These are phyloP conservation scores for Epizoanthus illoricatus DNA, from an alignment of 92 coral and sea anemone species.

Conservation along the genomic window DNA sequence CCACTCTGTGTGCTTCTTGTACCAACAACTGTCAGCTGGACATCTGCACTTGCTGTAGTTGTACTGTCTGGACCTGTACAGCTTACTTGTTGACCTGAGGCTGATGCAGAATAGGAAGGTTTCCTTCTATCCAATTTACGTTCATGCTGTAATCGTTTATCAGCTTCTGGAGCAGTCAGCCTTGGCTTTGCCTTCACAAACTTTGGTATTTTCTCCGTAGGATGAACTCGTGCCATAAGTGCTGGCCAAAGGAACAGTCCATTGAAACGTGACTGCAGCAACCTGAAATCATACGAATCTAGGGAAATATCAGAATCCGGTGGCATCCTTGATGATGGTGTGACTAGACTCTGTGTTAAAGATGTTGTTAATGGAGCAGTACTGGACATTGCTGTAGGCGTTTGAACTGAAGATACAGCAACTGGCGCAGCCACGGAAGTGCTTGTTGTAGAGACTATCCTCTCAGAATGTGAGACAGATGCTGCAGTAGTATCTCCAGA, in stretches of 20 bases:
- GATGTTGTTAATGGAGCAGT: conserved; percentile 6
- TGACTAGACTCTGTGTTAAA: neutral
- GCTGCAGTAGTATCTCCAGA: neutral
- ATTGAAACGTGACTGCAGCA: conserved; percentile 76
- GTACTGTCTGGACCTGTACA: neutral
- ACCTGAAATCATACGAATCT: conserved; percentile 68
- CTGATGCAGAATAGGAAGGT: neutral
- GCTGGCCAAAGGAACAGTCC: conserved; percentile 94
- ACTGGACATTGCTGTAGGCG: neutral
- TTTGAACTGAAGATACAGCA: neutral
- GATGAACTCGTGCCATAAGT: conserved; percentile 69
- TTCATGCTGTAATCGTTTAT: neutral
- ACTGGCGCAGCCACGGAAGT: neutral
- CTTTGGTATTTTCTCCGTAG: conserved; percentile 43
- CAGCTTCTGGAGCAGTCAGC: neutral
- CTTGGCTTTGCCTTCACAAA: conserved; percentile 43
- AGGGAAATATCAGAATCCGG: conserved; percentile 29
- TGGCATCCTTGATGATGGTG: neutral
- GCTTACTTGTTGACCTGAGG: too few relatives aligned
- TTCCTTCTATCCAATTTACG: neutral
- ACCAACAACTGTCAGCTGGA: neutral
- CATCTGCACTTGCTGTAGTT: neutral
- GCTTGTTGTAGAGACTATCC: neutral
- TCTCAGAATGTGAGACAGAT: neutral
- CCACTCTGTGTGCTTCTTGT: neutral